Conservation (phyloP, 2,113 vertebrate genomes). For the Crypturellus undulatus region DNA sequence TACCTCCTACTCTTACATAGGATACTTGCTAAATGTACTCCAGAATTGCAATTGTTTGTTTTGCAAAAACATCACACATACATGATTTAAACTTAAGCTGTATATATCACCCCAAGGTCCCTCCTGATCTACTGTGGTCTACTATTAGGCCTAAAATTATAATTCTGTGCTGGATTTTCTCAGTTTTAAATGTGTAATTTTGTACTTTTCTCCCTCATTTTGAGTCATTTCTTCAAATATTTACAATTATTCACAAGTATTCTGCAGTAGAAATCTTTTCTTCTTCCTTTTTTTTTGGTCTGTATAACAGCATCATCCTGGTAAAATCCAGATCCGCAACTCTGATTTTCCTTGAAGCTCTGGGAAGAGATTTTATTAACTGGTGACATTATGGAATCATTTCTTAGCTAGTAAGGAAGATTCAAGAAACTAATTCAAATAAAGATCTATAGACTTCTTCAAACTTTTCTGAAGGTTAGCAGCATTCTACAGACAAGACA, state of each 20-base stretch:
- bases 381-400: background rate
- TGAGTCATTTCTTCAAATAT: background rate
- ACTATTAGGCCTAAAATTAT: background rate
- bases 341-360: background rate
- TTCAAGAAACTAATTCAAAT: background rate
- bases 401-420: background rate
- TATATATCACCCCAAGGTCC: background rate
- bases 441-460: background rate
- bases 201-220: background rate
- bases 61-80: background rate
- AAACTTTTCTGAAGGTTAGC: background rate
- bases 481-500: background rate
- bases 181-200: background rate
- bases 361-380: background rate
- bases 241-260: background rate
- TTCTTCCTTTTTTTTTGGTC: background rate
- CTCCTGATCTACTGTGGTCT: background rate
- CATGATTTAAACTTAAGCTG: background rate
- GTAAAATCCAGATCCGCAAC: background rate
- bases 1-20: background rate
- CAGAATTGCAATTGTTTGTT: background rate
- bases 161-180: background rate
- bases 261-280: background rate
- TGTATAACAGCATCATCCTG: background rate
- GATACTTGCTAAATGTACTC: background rate